phyloP scores from a whole-genome alignment of 2,113 vertebrate species.

The Turnix velox region DNA sequence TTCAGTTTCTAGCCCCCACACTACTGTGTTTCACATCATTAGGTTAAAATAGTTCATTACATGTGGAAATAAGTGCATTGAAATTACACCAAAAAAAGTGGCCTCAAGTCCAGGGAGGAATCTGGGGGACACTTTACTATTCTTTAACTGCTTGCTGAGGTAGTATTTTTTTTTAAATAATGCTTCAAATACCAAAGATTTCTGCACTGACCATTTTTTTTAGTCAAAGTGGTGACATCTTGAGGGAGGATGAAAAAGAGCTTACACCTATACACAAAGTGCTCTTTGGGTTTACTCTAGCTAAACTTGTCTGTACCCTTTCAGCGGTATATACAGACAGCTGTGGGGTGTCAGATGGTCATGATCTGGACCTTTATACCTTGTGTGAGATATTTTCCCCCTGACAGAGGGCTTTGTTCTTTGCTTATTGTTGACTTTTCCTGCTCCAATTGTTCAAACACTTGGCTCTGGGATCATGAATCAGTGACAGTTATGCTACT shows the following conservation, averaged over 20 bases:
- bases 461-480: neutral
- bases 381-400: neutral
- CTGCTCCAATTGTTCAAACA: neutral
- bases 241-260: neutral
- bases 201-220: neutral
- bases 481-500: neutral
- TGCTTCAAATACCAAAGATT: neutral
- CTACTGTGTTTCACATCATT: neutral
- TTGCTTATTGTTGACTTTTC: constrained; percentile 22
- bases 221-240: neutral
- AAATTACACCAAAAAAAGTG: neutral
- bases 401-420: neutral
- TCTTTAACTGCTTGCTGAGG: neutral
- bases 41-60: neutral
- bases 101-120: neutral
- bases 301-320: neutral
- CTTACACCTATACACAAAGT: neutral
- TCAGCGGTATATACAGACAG: neutral
- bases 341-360: neutral
- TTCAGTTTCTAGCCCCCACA: neutral
- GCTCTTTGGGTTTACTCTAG: neutral
- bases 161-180: neutral
- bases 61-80: neutral
- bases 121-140: neutral
- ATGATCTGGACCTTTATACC: neutral